Conservation (phyloP, 92 coral and sea anemone species). For the Zoanthus sociatus region DNA sequence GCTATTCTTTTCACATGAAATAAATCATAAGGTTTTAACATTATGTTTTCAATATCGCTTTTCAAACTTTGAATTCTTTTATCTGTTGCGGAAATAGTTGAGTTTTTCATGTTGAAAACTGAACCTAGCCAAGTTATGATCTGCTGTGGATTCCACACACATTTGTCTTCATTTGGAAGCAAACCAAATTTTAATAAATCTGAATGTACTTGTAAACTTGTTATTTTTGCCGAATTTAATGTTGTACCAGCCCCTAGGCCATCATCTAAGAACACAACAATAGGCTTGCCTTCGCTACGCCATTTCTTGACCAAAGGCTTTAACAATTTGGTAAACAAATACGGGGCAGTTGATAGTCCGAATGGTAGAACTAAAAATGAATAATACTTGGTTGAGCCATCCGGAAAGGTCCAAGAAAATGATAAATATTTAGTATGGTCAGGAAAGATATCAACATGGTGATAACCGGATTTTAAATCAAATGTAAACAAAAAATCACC, state of each 20-base stretch:
- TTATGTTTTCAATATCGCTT: conserved; percentile 18
- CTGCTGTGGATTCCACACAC: conserved; percentile 53
- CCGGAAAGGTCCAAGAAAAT: conserved; percentile 48
- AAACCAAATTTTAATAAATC: conserved; percentile 42
- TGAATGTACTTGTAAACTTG: conserved; percentile 11
- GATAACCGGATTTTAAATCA: conserved; percentile 32
- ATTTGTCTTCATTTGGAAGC: conserved; percentile 55
- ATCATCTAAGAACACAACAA: conserved; percentile 54
- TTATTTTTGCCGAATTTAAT: conserved; percentile 9
- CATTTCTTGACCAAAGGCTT: conserved; percentile 41
- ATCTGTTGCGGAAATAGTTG: conserved; percentile 42
- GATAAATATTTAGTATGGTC: conserved; percentile 37
- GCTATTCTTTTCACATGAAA: conserved; percentile 51
- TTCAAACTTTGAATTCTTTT: conserved; percentile 39
- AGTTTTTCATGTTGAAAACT: conserved; percentile 35
- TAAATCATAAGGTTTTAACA: background rate
- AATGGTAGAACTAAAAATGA: conserved; percentile 50
- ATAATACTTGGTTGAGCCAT: conserved; percentile 15
- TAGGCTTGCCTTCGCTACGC: conserved; percentile 38
- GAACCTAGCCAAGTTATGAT: conserved; percentile 50
- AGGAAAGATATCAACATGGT: conserved; percentile 21
- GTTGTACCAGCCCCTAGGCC: conserved; percentile 43
- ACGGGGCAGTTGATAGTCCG: conserved; percentile 52
- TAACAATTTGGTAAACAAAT: conserved; percentile 48
- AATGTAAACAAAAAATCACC: conserved; percentile 56